Conservation (phyloP, 2,113 vertebrate genomes). For the Pseudorasbora parva region DNA sequence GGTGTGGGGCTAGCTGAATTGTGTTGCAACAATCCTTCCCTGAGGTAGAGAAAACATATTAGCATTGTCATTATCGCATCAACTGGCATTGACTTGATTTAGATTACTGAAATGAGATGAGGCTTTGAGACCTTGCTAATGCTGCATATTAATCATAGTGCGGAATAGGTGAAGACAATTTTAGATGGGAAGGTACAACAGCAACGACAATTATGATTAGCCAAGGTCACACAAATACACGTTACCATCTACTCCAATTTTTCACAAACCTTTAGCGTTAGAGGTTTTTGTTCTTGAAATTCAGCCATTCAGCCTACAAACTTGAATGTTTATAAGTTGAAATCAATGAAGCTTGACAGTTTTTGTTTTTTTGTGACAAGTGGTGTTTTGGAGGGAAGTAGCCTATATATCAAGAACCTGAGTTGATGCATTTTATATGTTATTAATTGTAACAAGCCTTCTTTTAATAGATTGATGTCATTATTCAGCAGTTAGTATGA, state of each 20-base stretch:
- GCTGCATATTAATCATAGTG: neutral
- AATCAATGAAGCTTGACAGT: neutral
- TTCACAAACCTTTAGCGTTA: neutral
- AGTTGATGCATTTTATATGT: too few relatives aligned
- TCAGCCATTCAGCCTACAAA: neutral
- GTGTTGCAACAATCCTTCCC: slow-evolving; percentile 10
- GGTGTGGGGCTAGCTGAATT: slow-evolving; percentile 19
- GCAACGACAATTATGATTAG: neutral
- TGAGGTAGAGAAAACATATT: slow-evolving; percentile 25
- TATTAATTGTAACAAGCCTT: neutral
- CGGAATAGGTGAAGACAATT: neutral
- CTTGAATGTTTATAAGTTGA: neutral
- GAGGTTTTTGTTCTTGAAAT: neutral
- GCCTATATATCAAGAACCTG: too few relatives aligned
- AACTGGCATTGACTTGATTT: slow-evolving; percentile 7
- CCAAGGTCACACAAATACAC: too few relatives aligned
- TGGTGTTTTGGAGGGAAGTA: too few relatives aligned
- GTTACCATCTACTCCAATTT: neutral
- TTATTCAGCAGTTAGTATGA: neutral
- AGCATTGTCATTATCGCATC: slow-evolving; percentile 4
- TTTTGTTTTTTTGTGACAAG: neutral
- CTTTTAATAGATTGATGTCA: neutral
- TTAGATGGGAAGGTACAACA: neutral
- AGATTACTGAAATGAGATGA: slow-evolving; percentile 6
- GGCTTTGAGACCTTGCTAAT: neutral